Conservation (phyloP, 2,113 vertebrate species). For the Tursiops truncatus region DNA sequence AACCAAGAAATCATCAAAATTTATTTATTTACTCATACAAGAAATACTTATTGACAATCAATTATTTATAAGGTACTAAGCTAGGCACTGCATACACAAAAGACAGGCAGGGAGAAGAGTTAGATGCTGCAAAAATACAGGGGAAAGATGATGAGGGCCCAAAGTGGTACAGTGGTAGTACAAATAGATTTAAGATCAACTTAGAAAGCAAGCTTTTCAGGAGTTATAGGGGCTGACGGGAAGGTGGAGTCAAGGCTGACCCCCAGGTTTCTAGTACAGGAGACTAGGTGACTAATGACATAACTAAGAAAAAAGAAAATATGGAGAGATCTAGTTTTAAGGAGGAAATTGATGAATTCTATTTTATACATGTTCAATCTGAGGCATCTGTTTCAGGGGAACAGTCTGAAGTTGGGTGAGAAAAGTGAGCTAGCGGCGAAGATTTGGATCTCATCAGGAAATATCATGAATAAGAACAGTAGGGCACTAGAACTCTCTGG, state of each 20-base stretch:
- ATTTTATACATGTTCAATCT: background rate
- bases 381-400: background rate
- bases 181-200: background rate
- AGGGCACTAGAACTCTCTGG: background rate
- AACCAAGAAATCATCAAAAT: constrained; percentile 32
- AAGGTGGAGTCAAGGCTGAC: background rate
- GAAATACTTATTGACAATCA: constrained; percentile 19
- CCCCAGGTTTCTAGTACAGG: background rate
- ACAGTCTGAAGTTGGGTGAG: background rate
- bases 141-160: background rate
- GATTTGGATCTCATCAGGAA: background rate
- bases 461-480: background rate
- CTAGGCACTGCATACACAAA: background rate
- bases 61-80: background rate
- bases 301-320: background rate
- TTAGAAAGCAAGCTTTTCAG: background rate
- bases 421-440: background rate
- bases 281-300: background rate
- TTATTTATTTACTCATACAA: background rate
- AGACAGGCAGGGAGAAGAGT: background rate
- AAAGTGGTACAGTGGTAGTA: background rate
- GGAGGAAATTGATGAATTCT: background rate
- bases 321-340: background rate
- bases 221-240: background rate
- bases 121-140: background rate